Conservation (phyloP, 2,888 invertebrate species). For the Chaetogeoica ovagalla region DNA sequence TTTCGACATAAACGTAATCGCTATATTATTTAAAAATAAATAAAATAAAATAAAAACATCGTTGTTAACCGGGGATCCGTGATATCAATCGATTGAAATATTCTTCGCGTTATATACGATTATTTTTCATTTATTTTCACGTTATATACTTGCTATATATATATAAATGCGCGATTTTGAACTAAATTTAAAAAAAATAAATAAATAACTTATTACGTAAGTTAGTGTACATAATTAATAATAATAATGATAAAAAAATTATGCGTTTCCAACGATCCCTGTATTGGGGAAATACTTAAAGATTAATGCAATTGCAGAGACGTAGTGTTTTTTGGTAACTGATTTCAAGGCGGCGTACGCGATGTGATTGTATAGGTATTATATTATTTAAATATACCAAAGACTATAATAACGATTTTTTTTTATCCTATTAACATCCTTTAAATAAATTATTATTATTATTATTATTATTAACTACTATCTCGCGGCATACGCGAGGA, state of each 20-base stretch:
- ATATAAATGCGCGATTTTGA: not conserved
- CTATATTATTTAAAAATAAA: no score
- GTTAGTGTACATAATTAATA: not conserved
- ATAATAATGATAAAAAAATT: no score
- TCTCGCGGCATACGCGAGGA: not conserved
- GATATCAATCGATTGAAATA: not conserved
- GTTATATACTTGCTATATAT: not conserved
- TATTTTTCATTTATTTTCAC: not conserved
- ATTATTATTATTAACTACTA: not conserved
- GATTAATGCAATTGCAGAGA: not conserved
- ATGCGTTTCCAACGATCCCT: not conserved
- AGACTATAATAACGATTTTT: constrained; percentile 17
- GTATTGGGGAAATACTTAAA: not conserved
- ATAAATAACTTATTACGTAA: no score
- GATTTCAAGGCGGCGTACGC: not conserved
- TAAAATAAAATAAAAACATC: no score
- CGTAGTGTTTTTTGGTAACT: constrained; percentile 24
- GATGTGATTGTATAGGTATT: no score
- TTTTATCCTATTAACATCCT: not conserved
- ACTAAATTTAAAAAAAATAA: not conserved
- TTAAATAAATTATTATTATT: not conserved
- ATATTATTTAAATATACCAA: constrained; percentile 2
- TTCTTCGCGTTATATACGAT: not conserved
- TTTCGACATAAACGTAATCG: not conserved
- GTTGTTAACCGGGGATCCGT: no score